phyloP scores from a whole-genome alignment of 2,113 vertebrate species.

The Burhinus bistriatus region DNA sequence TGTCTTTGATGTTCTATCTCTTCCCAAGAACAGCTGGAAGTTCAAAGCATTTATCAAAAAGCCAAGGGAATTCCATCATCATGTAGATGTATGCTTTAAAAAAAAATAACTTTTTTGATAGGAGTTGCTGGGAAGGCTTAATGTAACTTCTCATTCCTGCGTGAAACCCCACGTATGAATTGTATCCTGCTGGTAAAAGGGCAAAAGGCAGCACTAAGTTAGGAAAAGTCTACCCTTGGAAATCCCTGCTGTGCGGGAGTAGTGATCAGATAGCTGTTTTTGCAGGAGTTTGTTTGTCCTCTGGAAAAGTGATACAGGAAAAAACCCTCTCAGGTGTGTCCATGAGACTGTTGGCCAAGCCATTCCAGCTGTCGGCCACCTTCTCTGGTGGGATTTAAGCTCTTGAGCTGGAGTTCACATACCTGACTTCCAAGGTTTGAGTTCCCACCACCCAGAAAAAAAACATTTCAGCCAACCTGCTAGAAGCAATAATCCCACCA shows the following conservation, averaged over 20 bases:
- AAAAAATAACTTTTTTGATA: neutral
- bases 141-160: neutral
- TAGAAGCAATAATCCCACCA: neutral
- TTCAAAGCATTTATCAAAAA: constrained; percentile 27
- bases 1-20: neutral
- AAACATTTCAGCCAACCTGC: neutral
- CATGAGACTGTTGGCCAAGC: neutral
- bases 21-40: constrained; percentile 1
- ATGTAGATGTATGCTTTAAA: neutral
- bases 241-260: neutral
- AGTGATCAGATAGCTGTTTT: neutral
- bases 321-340: neutral
- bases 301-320: neutral
- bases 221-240: neutral
- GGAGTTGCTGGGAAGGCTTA: neutral
- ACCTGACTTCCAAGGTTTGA: neutral
- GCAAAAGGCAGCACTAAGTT: neutral
- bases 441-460: neutral
- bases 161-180: neutral
- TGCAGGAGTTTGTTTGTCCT: neutral
- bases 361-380: neutral
- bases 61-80: neutral
- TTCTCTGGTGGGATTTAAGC: neutral
- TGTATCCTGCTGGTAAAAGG: neutral
- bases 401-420: neutral